Evolutionary conservation across 1,140 invertebrate genomes (phyloP), one percentile per base, ranked within the genome.

Genomic region (Dendrolimus kikuchii): DNA sequence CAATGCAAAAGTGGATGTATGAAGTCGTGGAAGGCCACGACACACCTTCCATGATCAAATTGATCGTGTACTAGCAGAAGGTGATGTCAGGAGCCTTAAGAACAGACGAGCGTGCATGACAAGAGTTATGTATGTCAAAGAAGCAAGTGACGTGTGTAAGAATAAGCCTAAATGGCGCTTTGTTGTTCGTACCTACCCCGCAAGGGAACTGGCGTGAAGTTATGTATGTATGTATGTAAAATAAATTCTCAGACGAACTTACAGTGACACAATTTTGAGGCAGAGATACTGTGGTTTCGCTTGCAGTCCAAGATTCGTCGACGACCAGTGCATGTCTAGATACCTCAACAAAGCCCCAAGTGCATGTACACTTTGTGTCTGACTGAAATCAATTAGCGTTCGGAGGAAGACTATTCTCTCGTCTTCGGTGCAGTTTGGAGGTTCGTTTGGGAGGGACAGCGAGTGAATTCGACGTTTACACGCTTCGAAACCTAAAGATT

Each of bases 291-390:
- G 77, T 2, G 91, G 81, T 59, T 88, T 85, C 43, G 82, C 81
- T 62, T 90, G 89, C 5, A 92, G 61, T n/a, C 88, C 86, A 49
- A 94, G 77, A 39, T 88, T 71, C 38, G 83, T 47, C 8, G 75
- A 75, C 76, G 69, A 87, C 88, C 91, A 92, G 68, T 91, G 90
- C 50, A 90, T 92, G 59, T 95, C 93, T 47, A 95, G 60, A 71
- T 91, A 95, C 69, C 91, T 91, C 10, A 95, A 71, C 45, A 96
- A 81, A 2, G 92, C 90, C n/a, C 94, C 94, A 8, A 93, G 73
- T 2, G 94, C 91, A 72, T 93, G 89, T 2, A 95, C 88, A 74
- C 91, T 91, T n/a, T 89, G 81, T 2, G 82, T 79, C 55, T 90
- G 90, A 43, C 90, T 88, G 66, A 94, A 92, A 75, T 94, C 91